Evolutionary conservation across 1,140 invertebrate genomes (phyloP), one percentile per base, ranked within the genome.

Genomic region (Coenobita brevimanus): DNA sequence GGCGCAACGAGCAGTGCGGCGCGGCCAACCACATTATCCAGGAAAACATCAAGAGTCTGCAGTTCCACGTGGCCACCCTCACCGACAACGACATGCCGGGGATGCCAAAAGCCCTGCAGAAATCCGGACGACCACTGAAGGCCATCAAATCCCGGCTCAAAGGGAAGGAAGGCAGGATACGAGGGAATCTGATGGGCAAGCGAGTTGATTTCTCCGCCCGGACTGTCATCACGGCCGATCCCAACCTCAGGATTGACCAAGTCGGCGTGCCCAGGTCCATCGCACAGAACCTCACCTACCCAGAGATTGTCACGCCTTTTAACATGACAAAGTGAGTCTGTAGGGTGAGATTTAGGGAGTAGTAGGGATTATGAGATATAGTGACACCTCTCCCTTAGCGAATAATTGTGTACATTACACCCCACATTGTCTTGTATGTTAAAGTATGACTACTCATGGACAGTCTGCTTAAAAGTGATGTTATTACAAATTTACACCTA

Each of bases 111-210:
- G 99, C 99, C 4, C 98, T 99, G 95, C 99, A 99, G 93, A 99
- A 99, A 93, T 99, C 98, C 0, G 99, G 99, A 0, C 96, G 99
- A 92, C 99, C 99, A 0, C 93, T 99, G 0, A 99, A 99, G 94
- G 98, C 99, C 0, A 95, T 99, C 24, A 99, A 99, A 93, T 93
- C 94, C 88, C 91, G 95, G 54, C 91, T 95, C 46, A 95, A 95
- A 91, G 94, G 95, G 43, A 99, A 99, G 93, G 98, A 99, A 95
- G 99, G 99, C 0, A 94, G 99, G 91, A 99, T 99, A 91, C 94
- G 99, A 93, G 99, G 99, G 91, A 99, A 99, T 92, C 94, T 99
- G 90, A 99, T 99, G 99, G 99, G 99, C 85, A 99, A 99, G 93
- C 97, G 99, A 94, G 99, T 99, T 0, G 99, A 99, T 91, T 99